Evolutionary conservation across 23 tunicate species (phyloP), one percentile per base, ranked within the genome.

Genomic region (Styela clava): DNA sequence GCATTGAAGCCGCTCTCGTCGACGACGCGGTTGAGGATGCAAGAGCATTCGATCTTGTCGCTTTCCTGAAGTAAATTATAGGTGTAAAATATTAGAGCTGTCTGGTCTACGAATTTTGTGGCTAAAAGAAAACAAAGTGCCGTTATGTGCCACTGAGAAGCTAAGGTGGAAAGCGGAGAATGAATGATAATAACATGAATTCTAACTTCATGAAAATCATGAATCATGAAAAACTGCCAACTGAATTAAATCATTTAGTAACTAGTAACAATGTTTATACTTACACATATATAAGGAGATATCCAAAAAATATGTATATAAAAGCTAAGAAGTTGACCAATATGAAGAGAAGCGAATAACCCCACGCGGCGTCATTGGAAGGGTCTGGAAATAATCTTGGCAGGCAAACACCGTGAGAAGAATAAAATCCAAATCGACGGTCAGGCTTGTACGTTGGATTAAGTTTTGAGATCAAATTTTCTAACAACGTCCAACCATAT

Each of bases 401-500:
- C 31, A 88, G 84, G 37, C 93, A 88, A 22, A 88, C 93, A 2
- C 93, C 93, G 51, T 88, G 84, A 20, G 87, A 84, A 0, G 93
- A 88, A 74, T 88, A 88, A 78, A 83, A 83, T 61, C 93, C 93
- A 61, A 83, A 88, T 26, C 29, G 62, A 0, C 52, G 63, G 2
- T 63, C 76, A n/a, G 85, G 85, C 7, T 21, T 21, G n/a, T 61
- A 61, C n/a, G 64, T 21, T 22, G 64, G 64, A 61, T 61, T 61
- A 22, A 61, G 64, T 22, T 61, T 61, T 22, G 22, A n/a, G 64
- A 61, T 61, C n/a, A 61, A n/a, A 61, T 22, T 23, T 0, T 21
- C n/a, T 0, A 61, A n/a, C 22, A 61, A n/a, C n/a, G n/a, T 61
- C 64, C 64, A 61, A 61, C 64, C n/a, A n/a, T n/a, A n/a, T n/a